These are phyloP conservation scores for Drosophila funebris DNA, from an alignment of 1,140 invertebrate species.

Conservation along the genomic window DNA sequence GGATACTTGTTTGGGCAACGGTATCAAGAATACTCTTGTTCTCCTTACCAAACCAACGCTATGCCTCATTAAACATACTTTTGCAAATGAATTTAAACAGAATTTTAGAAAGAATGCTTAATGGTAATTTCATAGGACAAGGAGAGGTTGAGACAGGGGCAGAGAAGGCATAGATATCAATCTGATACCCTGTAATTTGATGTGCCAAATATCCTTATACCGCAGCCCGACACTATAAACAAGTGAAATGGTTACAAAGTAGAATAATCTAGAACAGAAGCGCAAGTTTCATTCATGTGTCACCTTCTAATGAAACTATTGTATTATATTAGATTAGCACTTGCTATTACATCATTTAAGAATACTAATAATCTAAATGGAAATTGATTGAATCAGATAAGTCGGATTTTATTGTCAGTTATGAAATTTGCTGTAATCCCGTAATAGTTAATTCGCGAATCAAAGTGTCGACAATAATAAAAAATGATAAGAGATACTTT, in stretches of 20 bases:
- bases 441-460: too few species aligned
- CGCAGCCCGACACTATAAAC: too few species aligned
- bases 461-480: too few species aligned
- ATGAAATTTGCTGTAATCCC: too few species aligned
- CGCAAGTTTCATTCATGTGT: neutral
- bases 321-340: slow-evolving; percentile 14
- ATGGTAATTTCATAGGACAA: neutral
- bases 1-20: neutral
- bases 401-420: too few species aligned
- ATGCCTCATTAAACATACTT: neutral
- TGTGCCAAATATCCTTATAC: neutral
- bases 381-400: too few species aligned
- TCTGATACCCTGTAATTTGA: neutral
- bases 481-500: neutral
- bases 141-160: neutral
- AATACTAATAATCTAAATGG: neutral
- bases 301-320: neutral
- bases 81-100: neutral
- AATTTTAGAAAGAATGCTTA: neutral
- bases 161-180: neutral
- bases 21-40: neutral
- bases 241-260: neutral
- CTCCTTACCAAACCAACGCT: neutral
- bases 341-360: neutral
- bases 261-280: neutral